Conservation (phyloP, 2,113 vertebrate species). For the Microtus montanus region DNA sequence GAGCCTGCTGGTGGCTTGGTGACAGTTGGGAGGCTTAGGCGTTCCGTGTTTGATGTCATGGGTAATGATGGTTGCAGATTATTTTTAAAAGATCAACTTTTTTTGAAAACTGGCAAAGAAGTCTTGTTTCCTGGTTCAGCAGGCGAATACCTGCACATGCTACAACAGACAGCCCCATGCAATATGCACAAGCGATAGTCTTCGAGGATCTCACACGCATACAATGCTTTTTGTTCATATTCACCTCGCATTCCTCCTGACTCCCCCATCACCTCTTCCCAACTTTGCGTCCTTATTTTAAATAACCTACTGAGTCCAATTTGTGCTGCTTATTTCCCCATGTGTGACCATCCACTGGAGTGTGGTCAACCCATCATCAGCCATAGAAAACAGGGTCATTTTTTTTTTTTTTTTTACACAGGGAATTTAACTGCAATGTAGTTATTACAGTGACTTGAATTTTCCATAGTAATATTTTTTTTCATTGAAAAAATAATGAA, state of each 20-base stretch:
- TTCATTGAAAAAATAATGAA: conserved; percentile 58
- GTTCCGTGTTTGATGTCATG: neutral
- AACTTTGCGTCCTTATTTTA: neutral
- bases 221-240: neutral
- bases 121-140: neutral
- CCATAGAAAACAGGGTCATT: too few species aligned
- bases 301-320: neutral
- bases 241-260: neutral
- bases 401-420: neutral
- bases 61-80: conserved; percentile 28
- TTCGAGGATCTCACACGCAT: neutral
- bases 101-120: conserved; percentile 18
- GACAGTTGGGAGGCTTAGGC: conserved; percentile 36
- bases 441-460: conserved; percentile 49
- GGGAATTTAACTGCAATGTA: conserved; percentile 51
- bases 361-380: too few species aligned
- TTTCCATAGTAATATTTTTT: conserved; percentile 52
- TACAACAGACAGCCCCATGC: neutral
- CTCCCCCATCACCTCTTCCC: neutral
- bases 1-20: conserved; percentile 12
- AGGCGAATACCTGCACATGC: neutral
- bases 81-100: neutral
- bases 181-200: neutral
- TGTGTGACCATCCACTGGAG: neutral
- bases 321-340: neutral